phyloP scores from a whole-genome alignment of 2,888 invertebrate genomes.

The Chaitophorus viminalis region DNA sequence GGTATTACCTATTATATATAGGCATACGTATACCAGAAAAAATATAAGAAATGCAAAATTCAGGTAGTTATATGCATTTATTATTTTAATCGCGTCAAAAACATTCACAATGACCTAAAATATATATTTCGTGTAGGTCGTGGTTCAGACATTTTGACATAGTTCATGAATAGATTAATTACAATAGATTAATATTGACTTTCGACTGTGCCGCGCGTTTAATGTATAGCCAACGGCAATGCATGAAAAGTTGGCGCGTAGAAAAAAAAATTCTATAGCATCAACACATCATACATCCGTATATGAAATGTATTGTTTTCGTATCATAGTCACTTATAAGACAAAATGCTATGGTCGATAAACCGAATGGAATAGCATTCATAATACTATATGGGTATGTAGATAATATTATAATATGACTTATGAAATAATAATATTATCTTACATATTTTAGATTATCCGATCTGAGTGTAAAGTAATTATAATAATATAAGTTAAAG shows the following conservation, averaged over 20 bases:
- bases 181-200: neutral
- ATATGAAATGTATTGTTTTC: neutral
- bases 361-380: neutral
- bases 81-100: neutral
- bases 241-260: neutral
- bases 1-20: too few species aligned
- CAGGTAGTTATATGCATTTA: too few species aligned
- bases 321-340: neutral
- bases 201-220: conserved; percentile 1
- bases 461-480: too few species aligned
- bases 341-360: neutral
- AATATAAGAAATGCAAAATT: too few species aligned
- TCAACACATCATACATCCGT: neutral
- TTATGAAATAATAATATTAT: neutral
- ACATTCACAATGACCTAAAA: conserved; percentile 1
- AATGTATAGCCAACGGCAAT: neutral
- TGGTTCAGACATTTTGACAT: neutral
- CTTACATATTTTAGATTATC: too few species aligned
- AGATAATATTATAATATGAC: neutral
- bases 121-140: neutral
- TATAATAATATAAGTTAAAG: too few species aligned
- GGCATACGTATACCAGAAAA: too few species aligned
- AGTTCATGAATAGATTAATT: conserved; percentile 30
- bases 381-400: too few species aligned
- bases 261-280: neutral